phyloP scores from a whole-genome alignment of 2,888 invertebrate species.

The Heliconius aoede region DNA sequence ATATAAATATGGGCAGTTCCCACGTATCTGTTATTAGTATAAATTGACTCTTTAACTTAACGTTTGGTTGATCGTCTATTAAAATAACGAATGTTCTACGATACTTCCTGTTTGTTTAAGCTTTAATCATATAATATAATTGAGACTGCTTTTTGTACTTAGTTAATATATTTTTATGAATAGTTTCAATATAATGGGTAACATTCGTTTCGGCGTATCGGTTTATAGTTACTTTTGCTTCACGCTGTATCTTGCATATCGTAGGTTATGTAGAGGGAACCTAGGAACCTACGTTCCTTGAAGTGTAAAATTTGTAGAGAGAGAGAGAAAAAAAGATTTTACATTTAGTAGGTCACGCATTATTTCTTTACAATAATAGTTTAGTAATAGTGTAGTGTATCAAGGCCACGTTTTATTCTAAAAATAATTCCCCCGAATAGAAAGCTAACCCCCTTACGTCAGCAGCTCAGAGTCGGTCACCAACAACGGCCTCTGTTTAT shows the following conservation, averaged over 20 bases:
- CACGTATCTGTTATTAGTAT: conserved; percentile 34
- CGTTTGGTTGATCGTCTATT: conserved; percentile 32
- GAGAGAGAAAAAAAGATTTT: no score
- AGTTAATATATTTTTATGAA: neutral
- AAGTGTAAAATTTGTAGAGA: no score
- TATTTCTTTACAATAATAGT: no score
- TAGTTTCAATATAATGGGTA: neutral
- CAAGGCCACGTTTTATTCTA: no score
- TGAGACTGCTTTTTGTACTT: neutral
- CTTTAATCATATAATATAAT: neutral
- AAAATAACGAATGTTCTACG: conserved; percentile 9
- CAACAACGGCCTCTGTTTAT: no score
- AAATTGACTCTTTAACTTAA: conserved; percentile 37
- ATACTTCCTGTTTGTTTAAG: conserved; percentile 16
- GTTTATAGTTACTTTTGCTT: neutral
- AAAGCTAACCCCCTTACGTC: no score
- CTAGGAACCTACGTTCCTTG: neutral
- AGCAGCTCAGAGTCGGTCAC: no score
- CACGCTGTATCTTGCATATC: neutral
- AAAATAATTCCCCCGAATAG: no score
- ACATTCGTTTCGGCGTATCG: no score
- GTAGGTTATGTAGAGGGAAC: neutral
- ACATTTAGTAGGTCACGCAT: no score
- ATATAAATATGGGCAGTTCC: conserved; percentile 39
- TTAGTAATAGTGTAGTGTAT: no score